Evolutionary conservation across 2,113 vertebrate species (phyloP).

Genomic region (Heterochromis multidens): DNA sequence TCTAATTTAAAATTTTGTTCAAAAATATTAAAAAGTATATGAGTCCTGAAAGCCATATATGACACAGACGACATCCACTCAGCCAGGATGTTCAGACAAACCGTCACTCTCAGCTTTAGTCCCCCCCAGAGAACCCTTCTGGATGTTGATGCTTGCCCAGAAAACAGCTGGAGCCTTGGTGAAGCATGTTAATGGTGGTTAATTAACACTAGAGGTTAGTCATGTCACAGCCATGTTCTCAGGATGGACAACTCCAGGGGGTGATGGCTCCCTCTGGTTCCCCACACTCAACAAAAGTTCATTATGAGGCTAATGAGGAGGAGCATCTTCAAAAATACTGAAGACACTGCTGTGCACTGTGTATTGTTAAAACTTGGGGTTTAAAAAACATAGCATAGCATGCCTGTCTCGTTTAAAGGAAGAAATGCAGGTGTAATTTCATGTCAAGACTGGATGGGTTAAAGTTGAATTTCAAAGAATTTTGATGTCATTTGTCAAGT

Average conservation of each 20-base stretch:
- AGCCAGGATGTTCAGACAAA: neutral
- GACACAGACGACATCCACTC: neutral
- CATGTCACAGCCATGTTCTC: conserved; percentile 15
- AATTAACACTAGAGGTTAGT: conserved; percentile 54
- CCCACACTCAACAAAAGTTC: neutral
- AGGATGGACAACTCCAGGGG: neutral
- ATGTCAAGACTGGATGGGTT: neutral
- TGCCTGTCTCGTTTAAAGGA: neutral
- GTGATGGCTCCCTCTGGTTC: neutral
- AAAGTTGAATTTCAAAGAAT: conserved; percentile 12
- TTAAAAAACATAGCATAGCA: neutral
- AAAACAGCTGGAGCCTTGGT: conserved; percentile 35
- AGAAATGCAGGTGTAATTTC: neutral
- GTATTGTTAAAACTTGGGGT: neutral
- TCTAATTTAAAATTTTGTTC: neutral
- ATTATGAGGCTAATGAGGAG: neutral
- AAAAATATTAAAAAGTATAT: neutral
- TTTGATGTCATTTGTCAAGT: neutral
- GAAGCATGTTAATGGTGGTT: conserved; percentile 39
- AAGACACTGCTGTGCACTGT: neutral
- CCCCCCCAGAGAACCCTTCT: conserved; percentile 21
- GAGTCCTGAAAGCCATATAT: neutral
- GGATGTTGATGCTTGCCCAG: conserved; percentile 5
- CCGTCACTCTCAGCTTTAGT: neutral
- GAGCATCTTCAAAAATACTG: neutral